Evolutionary conservation across 1,140 invertebrate species (phyloP), one percentile per base, ranked within the genome.

Genomic region (Sarcophaga bullata): DNA sequence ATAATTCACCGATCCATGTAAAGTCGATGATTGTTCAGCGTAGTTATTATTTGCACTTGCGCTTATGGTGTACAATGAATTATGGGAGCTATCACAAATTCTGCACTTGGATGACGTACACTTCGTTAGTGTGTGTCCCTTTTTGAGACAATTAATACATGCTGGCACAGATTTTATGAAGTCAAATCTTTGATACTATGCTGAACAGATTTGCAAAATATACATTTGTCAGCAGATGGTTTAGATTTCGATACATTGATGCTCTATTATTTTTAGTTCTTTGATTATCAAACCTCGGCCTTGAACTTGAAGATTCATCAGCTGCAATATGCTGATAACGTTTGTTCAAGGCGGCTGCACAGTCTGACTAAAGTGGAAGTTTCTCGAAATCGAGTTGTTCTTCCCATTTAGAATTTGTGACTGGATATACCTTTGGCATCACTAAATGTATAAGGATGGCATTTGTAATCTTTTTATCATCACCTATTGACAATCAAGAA

Each of bases 381-480:
- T 73, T 82, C 7, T 8, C 15, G 49, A 50, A 82, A 73, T 82
- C 62, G 17, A 82, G 68, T 50, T 82, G 81, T 11, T 82, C 62
- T n/a, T 82, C 17, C 37, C 81, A 81, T 73, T 81, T 73, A 11
- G 19, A 50, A 13, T 49, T 17, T 47, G 80, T 81, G 47, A 49
- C 37, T 54, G 58, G 54, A 15, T 72, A 62, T 17, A 82, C 62
- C 52, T 73, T 82, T 8, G 68, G 7, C 81, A 82, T 82, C 13
- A 50, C 73, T 48, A 82, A 19, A 17, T 62, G 82, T 47, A 58
- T 80, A 8, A 82, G n/a, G 0, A 82, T 47, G 8, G 46, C 82
- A 19, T 82, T 73, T 19, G 73, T 15, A n/a, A 82, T 82, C 10
- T 46, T 49, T 19, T 78, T 50, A 9, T 81, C 80, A 47, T 62